Evolutionary conservation across 2,113 vertebrate genomes (phyloP), one percentile per base, ranked within the genome.

Genomic region (Corythornis madagascariensis): DNA sequence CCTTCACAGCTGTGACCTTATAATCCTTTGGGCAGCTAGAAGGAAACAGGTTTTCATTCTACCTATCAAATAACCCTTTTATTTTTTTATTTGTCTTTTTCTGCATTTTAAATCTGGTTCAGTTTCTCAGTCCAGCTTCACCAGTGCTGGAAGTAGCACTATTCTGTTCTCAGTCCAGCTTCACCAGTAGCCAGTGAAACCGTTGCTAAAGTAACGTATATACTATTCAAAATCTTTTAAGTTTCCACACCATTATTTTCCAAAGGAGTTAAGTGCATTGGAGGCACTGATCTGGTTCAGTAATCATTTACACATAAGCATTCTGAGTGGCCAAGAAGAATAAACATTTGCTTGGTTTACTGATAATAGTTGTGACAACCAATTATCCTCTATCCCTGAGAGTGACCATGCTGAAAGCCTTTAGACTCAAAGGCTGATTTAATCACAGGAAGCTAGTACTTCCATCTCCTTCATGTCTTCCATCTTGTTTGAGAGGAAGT

Each of bases 171-270:
- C 38, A 38, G 28, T 33, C 42, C 22, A 75, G 47, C 50, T 82
- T 38, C 29, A 53, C 11, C 40, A 47, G 19, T 25, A 66, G 61
- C 31, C 18, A 14, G 25, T 35, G 33, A 77, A 63, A 66, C 13
- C 0, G 0, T 14, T 35, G 22, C 11, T 70, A 47, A 89, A 83
- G 42, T 81, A 67, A 63, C 7, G 28, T 1, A 0, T 35, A 18
- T 18, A 17, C 38, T 66, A 11, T 48, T 74, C 18, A 81, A 70
- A 63, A 22, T 63, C 12, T 35, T 84, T 15, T 18, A 25, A n/a
- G 60, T 77, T 86, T 71, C 40, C 20, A 4, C 8, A 60, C 29
- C 29, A 72, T 33, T 55, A 9, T 79, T 80, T 90, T 84, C 19
- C 45, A 17, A 5, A 80, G 83, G n/a, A 35, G 7, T 9, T 53